These are phyloP conservation scores for Anoura caudifer DNA, from an alignment of 2,113 vertebrate species.

Conservation along the genomic window DNA sequence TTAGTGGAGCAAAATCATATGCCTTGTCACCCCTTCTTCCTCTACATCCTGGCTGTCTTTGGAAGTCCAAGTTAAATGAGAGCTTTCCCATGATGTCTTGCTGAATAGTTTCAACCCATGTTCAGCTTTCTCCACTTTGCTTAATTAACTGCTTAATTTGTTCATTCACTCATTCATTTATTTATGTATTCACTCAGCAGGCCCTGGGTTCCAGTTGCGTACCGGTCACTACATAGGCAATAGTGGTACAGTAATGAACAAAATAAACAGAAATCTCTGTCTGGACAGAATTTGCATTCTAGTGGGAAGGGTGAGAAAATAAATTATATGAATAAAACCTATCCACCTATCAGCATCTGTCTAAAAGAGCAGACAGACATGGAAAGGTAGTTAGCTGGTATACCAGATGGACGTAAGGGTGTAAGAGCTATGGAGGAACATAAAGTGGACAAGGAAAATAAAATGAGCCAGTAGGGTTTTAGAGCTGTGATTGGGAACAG, in stretches of 20 bases:
- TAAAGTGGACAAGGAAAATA: not conserved
- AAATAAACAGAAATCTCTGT: not conserved
- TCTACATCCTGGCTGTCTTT: not conserved
- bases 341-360: not conserved
- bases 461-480: not conserved
- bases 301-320: not conserved
- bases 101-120: not conserved
- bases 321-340: not conserved
- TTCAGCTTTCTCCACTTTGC: not conserved
- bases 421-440: not conserved
- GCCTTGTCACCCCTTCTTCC: not conserved
- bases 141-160: too few relatives aligned
- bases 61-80: not conserved
- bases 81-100: not conserved
- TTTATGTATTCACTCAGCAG: not conserved
- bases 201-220: not conserved
- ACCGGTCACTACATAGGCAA: not conserved
- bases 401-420: not conserved
- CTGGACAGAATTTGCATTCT: not conserved
- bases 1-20: not conserved
- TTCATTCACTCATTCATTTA: not conserved
- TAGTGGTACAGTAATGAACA: not conserved
- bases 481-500: not conserved
- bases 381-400: not conserved
- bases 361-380: not conserved